A percentile compares a stretch with the other conserved stretches of the same genome.
Conservation (phyloP, 1,140 invertebrate genomes). For the Drosophila jambulina region DNA sequence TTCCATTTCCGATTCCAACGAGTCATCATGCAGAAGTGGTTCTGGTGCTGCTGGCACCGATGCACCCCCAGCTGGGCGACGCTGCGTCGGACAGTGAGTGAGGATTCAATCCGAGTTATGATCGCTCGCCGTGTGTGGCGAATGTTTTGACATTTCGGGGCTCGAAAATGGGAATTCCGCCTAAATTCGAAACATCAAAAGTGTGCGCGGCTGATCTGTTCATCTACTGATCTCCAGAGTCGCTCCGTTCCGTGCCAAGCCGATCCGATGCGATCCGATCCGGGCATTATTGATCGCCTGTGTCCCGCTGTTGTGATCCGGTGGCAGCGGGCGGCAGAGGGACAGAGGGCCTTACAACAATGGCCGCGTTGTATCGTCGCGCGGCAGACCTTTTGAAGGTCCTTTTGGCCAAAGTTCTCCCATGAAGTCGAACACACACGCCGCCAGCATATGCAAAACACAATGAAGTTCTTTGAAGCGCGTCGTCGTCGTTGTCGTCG, state of each 20-base stretch:
- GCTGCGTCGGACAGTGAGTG: conserved; percentile 27
- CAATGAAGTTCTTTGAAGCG: conserved; percentile 83
- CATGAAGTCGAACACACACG: conserved; percentile 55
- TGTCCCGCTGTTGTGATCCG: conserved; percentile 80
- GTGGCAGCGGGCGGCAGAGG: conserved; percentile 58
- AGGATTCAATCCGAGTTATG: conserved; percentile 61
- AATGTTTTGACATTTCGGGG: conserved; percentile 53
- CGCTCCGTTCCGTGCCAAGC: neutral
- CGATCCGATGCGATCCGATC: conserved; percentile 43
- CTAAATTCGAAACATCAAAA: conserved; percentile 46
- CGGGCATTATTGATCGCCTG: conserved; percentile 72
- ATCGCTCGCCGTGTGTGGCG: conserved; percentile 54
- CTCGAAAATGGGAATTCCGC: conserved; percentile 34
- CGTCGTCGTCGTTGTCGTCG: conserved; percentile 46
- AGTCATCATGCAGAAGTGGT: conserved; percentile 57
- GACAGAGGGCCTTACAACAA: conserved; percentile 49
- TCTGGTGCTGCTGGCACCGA: conserved; percentile 8
- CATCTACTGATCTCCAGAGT: conserved; percentile 21
- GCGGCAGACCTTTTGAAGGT: conserved; percentile 77
- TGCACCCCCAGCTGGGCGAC: conserved; percentile 44
- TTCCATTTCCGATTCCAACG: conserved; percentile 73
- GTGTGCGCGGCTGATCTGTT: conserved; percentile 21
- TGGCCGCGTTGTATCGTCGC: conserved; percentile 69
- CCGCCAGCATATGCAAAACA: conserved; percentile 76
- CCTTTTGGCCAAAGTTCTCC: conserved; percentile 77